Evolutionary conservation across 1,140 invertebrate genomes (phyloP), one percentile per base, ranked within the genome.

Genomic region (Wiebesia pumilae): DNA sequence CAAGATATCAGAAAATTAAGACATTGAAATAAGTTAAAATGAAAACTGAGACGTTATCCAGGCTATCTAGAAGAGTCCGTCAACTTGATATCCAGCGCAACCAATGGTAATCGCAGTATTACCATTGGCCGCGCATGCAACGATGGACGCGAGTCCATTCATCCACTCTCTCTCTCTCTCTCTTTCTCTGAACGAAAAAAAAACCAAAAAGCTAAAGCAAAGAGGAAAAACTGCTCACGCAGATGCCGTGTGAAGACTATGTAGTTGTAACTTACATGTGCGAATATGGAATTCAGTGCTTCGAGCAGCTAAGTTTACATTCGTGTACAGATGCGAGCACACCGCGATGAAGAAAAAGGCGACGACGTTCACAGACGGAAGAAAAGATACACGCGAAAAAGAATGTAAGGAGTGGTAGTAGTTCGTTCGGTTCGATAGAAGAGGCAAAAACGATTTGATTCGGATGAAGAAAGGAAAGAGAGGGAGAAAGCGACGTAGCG

Each of bases 201-300:
- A 62, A 4, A 24, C 58, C 19, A 3, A 19, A 62, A 62, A 62
- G 62, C 27, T 10, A 58, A 58, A 58, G 19, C 19, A 21, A 30
- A 67, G n/a, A 30, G 62, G 27, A 67, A 30, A 30, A 67, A 30
- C 3, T 7, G 62, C 27, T 30, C n/a, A 1, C n/a, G n/a, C 3
- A 67, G 27, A 67, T 3, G 62, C 62, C n/a, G n/a, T 7, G 27
- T 3, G 27, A 30, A 30, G 27, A 30, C 27, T n/a, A 7, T 67
- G 62, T 30, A 14, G 7, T 4, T n/a, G 10, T 54, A 4, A 7
- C 27, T 3, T 78, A 21, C n/a, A 16, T 85, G 38, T 62, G 30
- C 65, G 38, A 85, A 80, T 51, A 43, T 62, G 6, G 69, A 81
- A 80, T 81, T 54, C 77, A 73, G 1, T 27, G 84, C 78, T 77